Evolutionary conservation across 2,113 vertebrate species (phyloP).

Genomic region (Paramisgurnus dabryanus): DNA sequence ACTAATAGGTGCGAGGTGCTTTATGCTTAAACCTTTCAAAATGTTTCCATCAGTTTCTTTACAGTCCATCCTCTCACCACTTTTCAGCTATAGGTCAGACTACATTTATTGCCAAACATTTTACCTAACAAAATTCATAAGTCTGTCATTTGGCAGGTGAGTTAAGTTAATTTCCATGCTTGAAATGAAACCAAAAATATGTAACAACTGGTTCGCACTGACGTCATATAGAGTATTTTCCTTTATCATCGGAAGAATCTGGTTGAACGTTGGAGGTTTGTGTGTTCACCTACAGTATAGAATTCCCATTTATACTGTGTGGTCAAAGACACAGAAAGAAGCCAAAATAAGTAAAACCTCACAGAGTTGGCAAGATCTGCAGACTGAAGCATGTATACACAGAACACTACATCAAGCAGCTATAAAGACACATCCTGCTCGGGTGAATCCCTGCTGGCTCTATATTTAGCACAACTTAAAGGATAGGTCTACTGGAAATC

Average conservation of each 20-base stretch:
- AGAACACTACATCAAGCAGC: neutral
- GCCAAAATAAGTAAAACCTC: neutral
- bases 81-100: conserved; percentile 25
- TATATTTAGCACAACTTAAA: neutral
- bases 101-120: conserved; percentile 13
- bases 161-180: conserved; percentile 12
- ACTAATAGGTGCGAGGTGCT: conserved; percentile 33
- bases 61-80: conserved; percentile 1
- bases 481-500: neutral
- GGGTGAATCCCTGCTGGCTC: neutral
- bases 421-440: neutral
- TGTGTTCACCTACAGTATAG: neutral
- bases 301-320: neutral
- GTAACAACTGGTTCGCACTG: neutral
- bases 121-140: conserved; percentile 12
- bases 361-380: no score
- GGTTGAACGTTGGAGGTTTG: neutral
- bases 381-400: neutral
- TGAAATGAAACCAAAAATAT: neutral
- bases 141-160: neutral
- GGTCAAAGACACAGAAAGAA: neutral
- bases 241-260: neutral
- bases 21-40: conserved; percentile 41
- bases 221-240: neutral
- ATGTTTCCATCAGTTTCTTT: conserved; percentile 8